Conservation (phyloP, 2,888 invertebrate species). For the Brachyptera risi region DNA sequence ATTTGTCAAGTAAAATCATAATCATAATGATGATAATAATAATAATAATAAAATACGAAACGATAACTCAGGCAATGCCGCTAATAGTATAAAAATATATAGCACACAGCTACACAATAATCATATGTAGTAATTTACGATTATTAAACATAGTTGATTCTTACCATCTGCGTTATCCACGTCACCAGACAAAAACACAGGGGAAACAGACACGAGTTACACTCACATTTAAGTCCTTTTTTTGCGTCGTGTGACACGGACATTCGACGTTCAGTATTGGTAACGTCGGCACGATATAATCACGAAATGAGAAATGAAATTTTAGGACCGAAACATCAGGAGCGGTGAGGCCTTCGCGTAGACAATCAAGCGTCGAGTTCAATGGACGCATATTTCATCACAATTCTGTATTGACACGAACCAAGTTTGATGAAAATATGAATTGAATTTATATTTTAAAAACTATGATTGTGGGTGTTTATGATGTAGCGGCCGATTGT, state of each 20-base stretch:
- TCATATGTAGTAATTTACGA: not conserved
- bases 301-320: too few species aligned
- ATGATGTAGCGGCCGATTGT: too few species aligned
- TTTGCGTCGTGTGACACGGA: not conserved
- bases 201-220: constrained; percentile 9
- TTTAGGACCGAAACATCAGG: too few species aligned
- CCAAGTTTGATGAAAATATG: too few species aligned
- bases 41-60: constrained; percentile 22
- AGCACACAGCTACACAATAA: not conserved
- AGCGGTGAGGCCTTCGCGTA: too few species aligned
- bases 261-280: too few species aligned
- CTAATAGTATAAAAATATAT: not conserved
- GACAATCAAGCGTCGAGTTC: too few species aligned
- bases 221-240: not conserved
- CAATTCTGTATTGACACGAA: too few species aligned
- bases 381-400: too few species aligned
- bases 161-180: constrained; percentile 13
- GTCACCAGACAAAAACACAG: not conserved
- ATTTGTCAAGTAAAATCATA: constrained; percentile 22
- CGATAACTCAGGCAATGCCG: constrained; percentile 23
- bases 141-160: not conserved
- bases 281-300: too few species aligned
- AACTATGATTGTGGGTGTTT: too few species aligned
- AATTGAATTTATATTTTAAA: too few species aligned
- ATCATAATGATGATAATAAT: constrained; percentile 25